A percentile compares a stretch with the other conserved stretches of the same genome.
Evolutionary conservation across 2,888 invertebrate species (phyloP).

Genomic region (Apotomis capreana): DNA sequence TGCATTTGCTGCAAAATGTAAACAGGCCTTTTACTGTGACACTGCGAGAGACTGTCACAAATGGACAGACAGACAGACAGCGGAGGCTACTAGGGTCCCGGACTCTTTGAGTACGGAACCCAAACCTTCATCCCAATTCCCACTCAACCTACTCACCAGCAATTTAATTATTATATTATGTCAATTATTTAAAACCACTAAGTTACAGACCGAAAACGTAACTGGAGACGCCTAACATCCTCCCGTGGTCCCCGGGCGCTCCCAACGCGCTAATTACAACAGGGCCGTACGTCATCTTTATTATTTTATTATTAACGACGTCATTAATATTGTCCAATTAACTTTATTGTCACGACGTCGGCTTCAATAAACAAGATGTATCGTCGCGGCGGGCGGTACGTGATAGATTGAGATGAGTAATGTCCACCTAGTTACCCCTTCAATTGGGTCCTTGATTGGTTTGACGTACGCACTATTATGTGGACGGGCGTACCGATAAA

Average conservation of each 20-base stretch:
- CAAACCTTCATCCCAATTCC: no score
- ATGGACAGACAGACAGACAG: no score
- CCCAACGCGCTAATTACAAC: slow-evolving; percentile 66
- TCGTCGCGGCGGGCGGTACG: slow-evolving; percentile 61
- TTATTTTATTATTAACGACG: slow-evolving; percentile 76
- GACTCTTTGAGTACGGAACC: no score
- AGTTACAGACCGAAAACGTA: slow-evolving; percentile 17
- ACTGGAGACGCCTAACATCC: slow-evolving; percentile 29
- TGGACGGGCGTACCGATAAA: slow-evolving; percentile 66
- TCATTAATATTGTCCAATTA: slow-evolving; percentile 80
- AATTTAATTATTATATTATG: no score
- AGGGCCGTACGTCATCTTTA: slow-evolving; percentile 70
- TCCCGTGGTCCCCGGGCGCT: slow-evolving; percentile 44
- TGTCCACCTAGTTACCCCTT: slow-evolving; percentile 81
- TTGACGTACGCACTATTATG: slow-evolving; percentile 75
- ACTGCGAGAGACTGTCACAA: no score
- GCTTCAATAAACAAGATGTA: slow-evolving; percentile 76
- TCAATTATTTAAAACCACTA: not conserved
- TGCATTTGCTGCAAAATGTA: no score
- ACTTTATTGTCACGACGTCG: slow-evolving; percentile 76
- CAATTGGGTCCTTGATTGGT: slow-evolving; percentile 81
- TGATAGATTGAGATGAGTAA: slow-evolving; percentile 78
- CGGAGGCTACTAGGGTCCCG: no score
- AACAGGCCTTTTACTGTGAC: no score
- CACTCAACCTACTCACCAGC: no score